Evolutionary conservation across 2,113 vertebrate genomes (phyloP).

Genomic region (Etia nguti): DNA sequence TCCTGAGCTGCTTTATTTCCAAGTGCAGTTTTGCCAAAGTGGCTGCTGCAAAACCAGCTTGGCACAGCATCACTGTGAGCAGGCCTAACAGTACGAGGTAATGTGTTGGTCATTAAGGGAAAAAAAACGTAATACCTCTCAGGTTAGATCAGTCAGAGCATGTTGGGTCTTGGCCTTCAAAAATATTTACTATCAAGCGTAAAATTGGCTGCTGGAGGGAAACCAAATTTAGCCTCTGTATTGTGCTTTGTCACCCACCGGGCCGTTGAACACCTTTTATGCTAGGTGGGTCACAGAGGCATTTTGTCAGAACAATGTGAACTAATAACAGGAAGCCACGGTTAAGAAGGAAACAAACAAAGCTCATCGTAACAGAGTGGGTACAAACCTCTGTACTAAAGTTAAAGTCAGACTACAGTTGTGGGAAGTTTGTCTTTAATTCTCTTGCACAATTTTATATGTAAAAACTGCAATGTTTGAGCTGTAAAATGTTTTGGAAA

Average conservation of each 20-base stretch:
- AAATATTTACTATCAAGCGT: conserved; percentile 14
- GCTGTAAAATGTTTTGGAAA: not conserved
- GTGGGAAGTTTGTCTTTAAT: not conserved
- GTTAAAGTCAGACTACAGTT: not conserved
- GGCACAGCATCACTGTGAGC: not conserved
- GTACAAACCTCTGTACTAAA: not conserved
- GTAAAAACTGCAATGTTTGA: not conserved
- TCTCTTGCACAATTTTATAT: not conserved
- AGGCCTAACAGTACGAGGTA: not conserved
- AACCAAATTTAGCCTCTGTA: conserved; percentile 8
- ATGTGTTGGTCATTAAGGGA: not conserved
- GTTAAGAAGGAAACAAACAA: not conserved
- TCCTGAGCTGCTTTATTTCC: conserved; percentile 10
- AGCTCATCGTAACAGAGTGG: not conserved
- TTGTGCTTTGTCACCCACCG: conserved; percentile 4
- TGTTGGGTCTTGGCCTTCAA: not conserved
- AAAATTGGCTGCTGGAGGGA: conserved; percentile 23
- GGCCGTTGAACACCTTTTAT: not conserved
- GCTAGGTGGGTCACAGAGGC: conserved; percentile 27
- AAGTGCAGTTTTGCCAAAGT: not conserved
- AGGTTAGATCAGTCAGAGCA: not conserved
- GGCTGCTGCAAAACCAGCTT: not conserved
- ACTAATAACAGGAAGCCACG: not conserved
- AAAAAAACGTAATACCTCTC: not conserved
- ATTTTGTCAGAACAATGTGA: conserved; percentile 44